These are phyloP conservation scores for Drosophila sulfurigaster DNA, from an alignment of 1,140 invertebrate genomes.

Conservation along the genomic window DNA sequence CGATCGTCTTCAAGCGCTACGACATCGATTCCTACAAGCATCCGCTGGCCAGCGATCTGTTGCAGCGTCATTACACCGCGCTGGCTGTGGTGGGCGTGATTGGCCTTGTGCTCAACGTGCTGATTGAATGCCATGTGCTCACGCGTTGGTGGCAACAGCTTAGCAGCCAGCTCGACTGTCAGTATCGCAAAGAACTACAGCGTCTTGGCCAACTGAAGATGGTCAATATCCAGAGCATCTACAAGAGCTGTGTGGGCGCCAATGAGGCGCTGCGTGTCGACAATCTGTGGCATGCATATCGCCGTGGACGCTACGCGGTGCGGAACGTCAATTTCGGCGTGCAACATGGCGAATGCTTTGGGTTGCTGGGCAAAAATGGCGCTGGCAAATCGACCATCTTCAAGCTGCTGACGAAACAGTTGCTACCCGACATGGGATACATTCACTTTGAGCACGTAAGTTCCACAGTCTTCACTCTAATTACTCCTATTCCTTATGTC, in stretches of 20 bases:
- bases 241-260: slow-evolving; percentile 65
- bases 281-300: slow-evolving; percentile 71
- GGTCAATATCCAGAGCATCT: slow-evolving; percentile 66
- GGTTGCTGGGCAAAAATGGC: slow-evolving; percentile 91
- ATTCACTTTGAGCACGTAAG: slow-evolving; percentile 84
- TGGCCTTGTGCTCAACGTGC: slow-evolving; percentile 86
- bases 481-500: neutral
- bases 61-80: slow-evolving; percentile 86
- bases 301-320: slow-evolving; percentile 69
- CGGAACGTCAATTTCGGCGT: slow-evolving; percentile 78
- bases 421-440: slow-evolving; percentile 86
- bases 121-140: slow-evolving; percentile 86
- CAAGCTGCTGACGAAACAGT: slow-evolving; percentile 90
- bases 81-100: slow-evolving; percentile 85
- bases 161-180: slow-evolving; percentile 47
- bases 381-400: slow-evolving; percentile 91
- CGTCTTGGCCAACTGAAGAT: slow-evolving; percentile 67
- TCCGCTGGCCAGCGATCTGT: slow-evolving; percentile 86
- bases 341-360: slow-evolving; percentile 88
- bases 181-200: slow-evolving; percentile 50
- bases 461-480: slow-evolving; percentile 40
- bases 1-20: slow-evolving; percentile 86
- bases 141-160: slow-evolving; percentile 47
- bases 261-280: slow-evolving; percentile 70
- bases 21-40: slow-evolving; percentile 89